Percentiles rank a stretch among this genome's conserved stretches.
Conservation (phyloP, 2,888 invertebrate species). For the Pammene aurita region DNA sequence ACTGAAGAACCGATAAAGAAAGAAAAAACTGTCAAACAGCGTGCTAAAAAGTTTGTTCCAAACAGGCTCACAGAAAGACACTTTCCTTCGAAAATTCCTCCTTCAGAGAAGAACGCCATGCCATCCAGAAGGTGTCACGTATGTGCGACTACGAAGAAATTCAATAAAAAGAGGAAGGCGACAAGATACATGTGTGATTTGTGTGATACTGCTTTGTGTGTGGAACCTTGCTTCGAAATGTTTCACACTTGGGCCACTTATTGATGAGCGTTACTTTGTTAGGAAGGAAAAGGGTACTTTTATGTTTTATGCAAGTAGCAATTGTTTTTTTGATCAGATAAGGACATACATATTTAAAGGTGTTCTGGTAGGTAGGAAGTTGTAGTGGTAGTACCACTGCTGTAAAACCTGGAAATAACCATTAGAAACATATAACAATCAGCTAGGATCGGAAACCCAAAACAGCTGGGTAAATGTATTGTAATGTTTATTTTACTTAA, state of each 20-base stretch:
- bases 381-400: no score
- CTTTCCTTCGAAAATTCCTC: slow-evolving; percentile 24
- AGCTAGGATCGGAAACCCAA: no score
- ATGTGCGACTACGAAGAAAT: slow-evolving; percentile 13
- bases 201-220: slow-evolving; percentile 20
- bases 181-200: slow-evolving; percentile 20
- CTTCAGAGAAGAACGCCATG: slow-evolving; percentile 8
- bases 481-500: no score
- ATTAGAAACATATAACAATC: no score
- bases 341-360: no score
- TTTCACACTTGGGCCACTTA: slow-evolving; percentile 22
- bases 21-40: not conserved
- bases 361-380: no score
- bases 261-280: not conserved
- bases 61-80: slow-evolving; percentile 16
- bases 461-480: no score
- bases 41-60: not conserved
- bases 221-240: slow-evolving; percentile 28
- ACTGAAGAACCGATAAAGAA: not conserved
- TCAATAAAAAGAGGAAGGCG: slow-evolving; percentile 14
- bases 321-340: not conserved
- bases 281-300: no score
- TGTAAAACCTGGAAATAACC: no score
- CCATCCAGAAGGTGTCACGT: slow-evolving; percentile 20
- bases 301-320: not conserved